Base-by-base conservation (phyloP, 2,888 invertebrate genomes). In the Tipula unca region DNA sequence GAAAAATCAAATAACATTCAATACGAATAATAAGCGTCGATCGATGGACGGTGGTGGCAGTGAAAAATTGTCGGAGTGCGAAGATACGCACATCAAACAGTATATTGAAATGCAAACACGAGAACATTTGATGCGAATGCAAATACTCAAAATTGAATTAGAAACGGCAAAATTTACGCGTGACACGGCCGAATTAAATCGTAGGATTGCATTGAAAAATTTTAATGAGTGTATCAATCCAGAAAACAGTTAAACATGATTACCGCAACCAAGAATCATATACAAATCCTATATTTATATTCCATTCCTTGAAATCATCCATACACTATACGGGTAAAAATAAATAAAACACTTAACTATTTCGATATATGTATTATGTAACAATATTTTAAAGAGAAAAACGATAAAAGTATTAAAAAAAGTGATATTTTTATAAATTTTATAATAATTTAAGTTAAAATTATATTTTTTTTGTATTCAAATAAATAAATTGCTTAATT, bases 111-210 rank as follows among this genome's bases (percentile, higher is more conserved):
- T 91, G 91, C 90, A 91, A 87, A 89, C 89, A 87, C 90, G 90
- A 87, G 91, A 91, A 87, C 91, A 91, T 87, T 88, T 89, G 87
- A 88, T 91, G 88, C 90, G 91, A 86, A 90, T 91, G 90, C 90
- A 90, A 87, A 90, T 91, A 86, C 89, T 91, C 85, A 90, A 91
- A 88, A 90, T 90, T 84, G 91, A 91, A 88, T 87, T 91, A 88
- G 90, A 91, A 88, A 90, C 91, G 86, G 91, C 91, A 87, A 91
- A 90, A 88, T 89, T 90, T 86, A 89, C 89, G 87, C 89, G 93
- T 87, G 93, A 93, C 89, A 92, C 93, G 69, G 93, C 93, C 3
- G 93, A 93, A 89, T 90, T 93, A 36, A 93, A 93, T 88, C 93
- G 93, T 89, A 93, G 93, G 85, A 92, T 93, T 87, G 93, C 93